These are phyloP conservation scores for Muscicapa comitata DNA, from an alignment of 2,797 vertebrate genomes.

Conservation along the genomic window DNA sequence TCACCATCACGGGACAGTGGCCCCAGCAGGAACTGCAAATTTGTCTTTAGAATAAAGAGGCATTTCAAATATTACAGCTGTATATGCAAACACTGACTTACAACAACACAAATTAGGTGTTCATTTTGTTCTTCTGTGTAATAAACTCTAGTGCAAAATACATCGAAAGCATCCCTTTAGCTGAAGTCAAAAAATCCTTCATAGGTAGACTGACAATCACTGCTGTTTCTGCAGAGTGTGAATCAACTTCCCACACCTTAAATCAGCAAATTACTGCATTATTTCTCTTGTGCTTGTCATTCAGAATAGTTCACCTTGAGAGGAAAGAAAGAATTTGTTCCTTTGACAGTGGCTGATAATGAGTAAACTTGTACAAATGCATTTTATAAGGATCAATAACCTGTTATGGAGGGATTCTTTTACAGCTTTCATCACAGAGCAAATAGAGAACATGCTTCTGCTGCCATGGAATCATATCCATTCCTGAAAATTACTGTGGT, in stretches of 20 bases:
- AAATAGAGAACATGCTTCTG: not conserved
- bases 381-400: not conserved
- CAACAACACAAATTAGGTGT: not conserved
- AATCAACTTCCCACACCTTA: conserved; percentile 48
- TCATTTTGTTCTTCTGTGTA: not conserved
- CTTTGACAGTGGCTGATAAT: conserved; percentile 21
- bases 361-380: not conserved
- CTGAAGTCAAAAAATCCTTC: not conserved
- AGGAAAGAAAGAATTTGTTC: not conserved
- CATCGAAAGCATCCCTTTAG: not conserved
- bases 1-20: not conserved
- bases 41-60: not conserved
- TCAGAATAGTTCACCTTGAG: not conserved
- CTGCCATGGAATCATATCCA: not conserved
- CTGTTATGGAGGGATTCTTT: not conserved
- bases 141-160: not conserved
- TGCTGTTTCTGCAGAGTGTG: conserved; percentile 46
- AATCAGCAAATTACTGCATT: conserved; percentile 34
- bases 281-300: conserved; percentile 8
- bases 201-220: not conserved
- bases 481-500: not conserved
- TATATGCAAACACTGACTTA: not conserved
- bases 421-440: not conserved
- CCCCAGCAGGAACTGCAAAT: not conserved
- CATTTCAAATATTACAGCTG: not conserved